Evolutionary conservation across 1,140 invertebrate species (phyloP).

Genomic region (Steinernema khuongi): DNA sequence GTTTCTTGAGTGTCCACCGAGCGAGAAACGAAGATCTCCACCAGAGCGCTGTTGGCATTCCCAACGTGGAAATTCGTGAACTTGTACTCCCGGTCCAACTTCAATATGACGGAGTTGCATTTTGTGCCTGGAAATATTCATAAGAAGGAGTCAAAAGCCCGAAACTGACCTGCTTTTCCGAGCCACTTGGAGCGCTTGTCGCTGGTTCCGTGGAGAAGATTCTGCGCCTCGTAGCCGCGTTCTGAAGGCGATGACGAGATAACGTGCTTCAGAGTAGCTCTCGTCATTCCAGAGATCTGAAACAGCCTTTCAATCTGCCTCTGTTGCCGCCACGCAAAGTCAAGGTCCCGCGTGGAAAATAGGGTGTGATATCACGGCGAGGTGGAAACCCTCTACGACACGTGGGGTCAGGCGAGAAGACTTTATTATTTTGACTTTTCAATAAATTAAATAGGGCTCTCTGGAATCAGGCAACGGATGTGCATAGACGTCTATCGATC

Average conservation of each 20-base stretch:
- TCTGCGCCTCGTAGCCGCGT: slow-evolving; percentile 2
- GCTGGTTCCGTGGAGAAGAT: slow-evolving; percentile 1
- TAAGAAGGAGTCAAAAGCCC: not conserved
- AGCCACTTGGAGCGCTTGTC: not conserved
- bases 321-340: too few relatives aligned
- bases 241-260: not conserved
- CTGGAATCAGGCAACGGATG: not conserved
- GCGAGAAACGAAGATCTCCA: not conserved
- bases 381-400: too few relatives aligned
- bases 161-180: not conserved
- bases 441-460: not conserved
- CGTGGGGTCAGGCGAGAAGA: too few relatives aligned
- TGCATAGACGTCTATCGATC: too few relatives aligned
- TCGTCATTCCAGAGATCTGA: not conserved
- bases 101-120: not conserved
- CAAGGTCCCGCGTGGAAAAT: too few relatives aligned
- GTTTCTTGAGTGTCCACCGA: not conserved
- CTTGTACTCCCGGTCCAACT: not conserved
- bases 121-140: not conserved
- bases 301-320: too few relatives aligned
- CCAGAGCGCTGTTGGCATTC: not conserved
- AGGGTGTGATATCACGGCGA: too few relatives aligned
- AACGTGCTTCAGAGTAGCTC: not conserved
- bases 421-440: too few relatives aligned
- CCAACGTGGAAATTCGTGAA: slow-evolving; percentile 10